Conservation (phyloP, 2,113 vertebrate species). For the Rhea americana region DNA sequence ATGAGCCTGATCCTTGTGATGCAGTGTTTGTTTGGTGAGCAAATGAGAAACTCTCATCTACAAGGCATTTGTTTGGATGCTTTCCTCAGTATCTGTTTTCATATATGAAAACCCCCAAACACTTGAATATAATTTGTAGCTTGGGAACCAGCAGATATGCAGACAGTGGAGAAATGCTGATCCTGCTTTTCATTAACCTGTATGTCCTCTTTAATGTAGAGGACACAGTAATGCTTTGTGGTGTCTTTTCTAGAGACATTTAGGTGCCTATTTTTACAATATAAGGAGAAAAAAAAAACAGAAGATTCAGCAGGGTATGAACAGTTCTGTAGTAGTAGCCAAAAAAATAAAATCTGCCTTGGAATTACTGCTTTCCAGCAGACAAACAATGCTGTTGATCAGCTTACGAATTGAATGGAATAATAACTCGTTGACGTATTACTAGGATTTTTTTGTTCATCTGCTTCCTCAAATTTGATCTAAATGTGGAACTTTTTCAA, state of each 20-base stretch:
- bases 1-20: neutral
- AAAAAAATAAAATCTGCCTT: conserved; percentile 33
- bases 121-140: neutral
- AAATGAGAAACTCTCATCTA: neutral
- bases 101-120: neutral
- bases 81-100: neutral
- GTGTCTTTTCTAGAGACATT: neutral
- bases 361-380: neutral
- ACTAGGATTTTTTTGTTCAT: neutral
- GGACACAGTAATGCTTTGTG: neutral
- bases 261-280: neutral
- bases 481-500: neutral
- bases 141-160: neutral
- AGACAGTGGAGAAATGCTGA: conserved; percentile 13
- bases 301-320: conserved; percentile 3
- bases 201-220: neutral
- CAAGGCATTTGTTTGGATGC: neutral
- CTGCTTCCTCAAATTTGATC: neutral
- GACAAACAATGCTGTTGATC: neutral
- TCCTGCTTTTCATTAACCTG: neutral
- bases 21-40: neutral
- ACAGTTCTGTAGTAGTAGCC: neutral
- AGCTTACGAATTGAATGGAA: neutral
- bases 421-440: neutral
- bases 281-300: neutral